These are phyloP conservation scores for Formica exsecta DNA, from an alignment of 1,140 invertebrate genomes.

Conservation along the genomic window DNA sequence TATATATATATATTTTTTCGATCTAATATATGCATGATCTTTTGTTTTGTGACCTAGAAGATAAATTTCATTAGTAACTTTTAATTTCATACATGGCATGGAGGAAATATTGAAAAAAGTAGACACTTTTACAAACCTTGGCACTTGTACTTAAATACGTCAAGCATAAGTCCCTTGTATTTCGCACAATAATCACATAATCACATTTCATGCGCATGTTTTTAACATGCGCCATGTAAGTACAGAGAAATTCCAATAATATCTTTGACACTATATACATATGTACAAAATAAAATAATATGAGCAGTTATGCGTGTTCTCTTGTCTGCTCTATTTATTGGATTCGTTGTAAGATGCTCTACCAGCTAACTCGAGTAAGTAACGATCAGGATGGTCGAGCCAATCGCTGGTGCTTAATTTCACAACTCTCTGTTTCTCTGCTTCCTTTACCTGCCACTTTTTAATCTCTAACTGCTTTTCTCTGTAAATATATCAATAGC, in stretches of 20 bases:
- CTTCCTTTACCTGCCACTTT: conserved; percentile 96
- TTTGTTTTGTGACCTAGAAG: neutral
- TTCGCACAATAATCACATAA: conserved; percentile 41
- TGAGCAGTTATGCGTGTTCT: conserved; percentile 36
- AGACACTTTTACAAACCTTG: conserved; percentile 31
- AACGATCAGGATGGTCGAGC: conserved; percentile 96
- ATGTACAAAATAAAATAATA: conserved; percentile 71
- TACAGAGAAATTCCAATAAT: conserved; percentile 63
- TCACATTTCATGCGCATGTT: conserved; percentile 46
- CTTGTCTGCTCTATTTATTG: conserved; percentile 60
- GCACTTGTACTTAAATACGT: conserved; percentile 53
- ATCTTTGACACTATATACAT: conserved; percentile 71
- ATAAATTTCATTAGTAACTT: too few relatives aligned
- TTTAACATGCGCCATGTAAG: conserved; percentile 56
- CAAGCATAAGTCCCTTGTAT: conserved; percentile 59
- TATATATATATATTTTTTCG: conserved; percentile 18
- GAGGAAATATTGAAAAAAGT: conserved; percentile 26
- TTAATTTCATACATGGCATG: too few relatives aligned
- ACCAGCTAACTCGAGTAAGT: conserved; percentile 94
- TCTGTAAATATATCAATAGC: conserved; percentile 80
- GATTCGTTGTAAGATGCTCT: conserved; percentile 89
- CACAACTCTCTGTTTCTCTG: conserved; percentile 92
- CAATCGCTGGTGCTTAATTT: conserved; percentile 94
- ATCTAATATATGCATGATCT: neutral
- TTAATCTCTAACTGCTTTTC: conserved; percentile 95